These are phyloP conservation scores for Heteromyza rotundicornis DNA, from an alignment of 2,888 invertebrate genomes.

Conservation along the genomic window DNA sequence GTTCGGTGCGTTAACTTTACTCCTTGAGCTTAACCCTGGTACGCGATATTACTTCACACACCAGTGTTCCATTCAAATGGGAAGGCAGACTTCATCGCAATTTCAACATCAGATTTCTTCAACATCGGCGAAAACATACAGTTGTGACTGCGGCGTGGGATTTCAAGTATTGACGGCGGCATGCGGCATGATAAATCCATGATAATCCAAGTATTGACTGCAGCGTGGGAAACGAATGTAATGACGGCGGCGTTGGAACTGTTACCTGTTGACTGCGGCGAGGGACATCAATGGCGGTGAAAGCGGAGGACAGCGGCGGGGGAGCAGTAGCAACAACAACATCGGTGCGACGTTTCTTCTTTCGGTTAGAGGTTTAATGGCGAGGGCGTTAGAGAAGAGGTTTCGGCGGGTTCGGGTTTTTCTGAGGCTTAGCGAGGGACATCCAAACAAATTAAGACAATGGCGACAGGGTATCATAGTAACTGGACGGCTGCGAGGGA, in stretches of 20 bases:
- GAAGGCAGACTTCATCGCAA: too few species aligned
- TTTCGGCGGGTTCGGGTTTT: too few species aligned
- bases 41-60: too few species aligned
- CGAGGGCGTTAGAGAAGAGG: too few species aligned
- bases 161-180: conserved; percentile 25
- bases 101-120: too few species aligned
- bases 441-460: too few species aligned
- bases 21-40: too few species aligned
- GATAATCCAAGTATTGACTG: conserved; percentile 36
- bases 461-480: too few species aligned
- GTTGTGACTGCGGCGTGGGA: conserved; percentile 19
- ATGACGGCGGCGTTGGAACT: conserved; percentile 27
- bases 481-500: conserved; percentile 39
- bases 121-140: not conserved
- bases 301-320: not conserved
- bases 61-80: too few species aligned
- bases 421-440: too few species aligned
- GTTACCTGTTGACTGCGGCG: conserved; percentile 8
- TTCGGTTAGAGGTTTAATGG: not conserved
- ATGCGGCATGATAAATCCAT: conserved; percentile 35
- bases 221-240: conserved; percentile 37
- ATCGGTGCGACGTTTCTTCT: conserved; percentile 16
- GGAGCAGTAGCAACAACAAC: too few species aligned
- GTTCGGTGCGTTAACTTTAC: too few species aligned
- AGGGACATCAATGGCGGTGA: conserved; percentile 6